Base-by-base conservation (phyloP, 2,888 invertebrate species). In the Timema cristinae region DNA sequence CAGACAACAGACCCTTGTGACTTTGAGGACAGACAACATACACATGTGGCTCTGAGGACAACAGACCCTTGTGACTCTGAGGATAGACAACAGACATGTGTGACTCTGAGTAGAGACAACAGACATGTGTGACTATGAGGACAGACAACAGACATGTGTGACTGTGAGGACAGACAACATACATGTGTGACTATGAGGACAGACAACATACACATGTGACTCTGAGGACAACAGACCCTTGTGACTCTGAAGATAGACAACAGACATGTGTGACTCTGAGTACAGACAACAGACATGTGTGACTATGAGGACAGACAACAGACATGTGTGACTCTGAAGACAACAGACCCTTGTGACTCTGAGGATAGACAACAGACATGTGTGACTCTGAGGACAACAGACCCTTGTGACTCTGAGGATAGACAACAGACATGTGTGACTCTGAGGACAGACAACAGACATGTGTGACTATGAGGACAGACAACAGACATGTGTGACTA, bases 1-100 rank as follows among this genome's bases (percentile, higher is more conserved):
- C 9, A 56, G 50, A 51, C 11, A 59, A 47, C 51, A 13, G 4
- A 32, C 32, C 1, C 32, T 32, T 32, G 32, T 32, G 32, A 32
- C 32, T 32, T n/a, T n/a, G n/a, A n/a, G n/a, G n/a, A n/a, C n/a
- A n/a, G n/a, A n/a, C n/a, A n/a, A n/a, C n/a, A n/a, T n/a, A n/a
- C n/a, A n/a, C n/a, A n/a, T n/a, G n/a, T n/a, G n/a, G 68, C 63
- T 69, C 74, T 73, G 72, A 50, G 5, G n/a, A 47, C 9, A 56
- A 47, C 51, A 13, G 4, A 32, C 32, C 1, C 32, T 32, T 32
- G 32, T 32, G 32, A 32, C 63, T 69, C 74, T 73, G 72, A 50
- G 5, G n/a, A 47, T 6, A 56, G 50, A 51, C 11, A 59, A 47
- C 51, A 13, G 4, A 32, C 32, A 32, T 4, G 1, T 32, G 32